These are phyloP conservation scores for Aphis gossypii DNA, from an alignment of 1,140 invertebrate genomes.

Conservation along the genomic window DNA sequence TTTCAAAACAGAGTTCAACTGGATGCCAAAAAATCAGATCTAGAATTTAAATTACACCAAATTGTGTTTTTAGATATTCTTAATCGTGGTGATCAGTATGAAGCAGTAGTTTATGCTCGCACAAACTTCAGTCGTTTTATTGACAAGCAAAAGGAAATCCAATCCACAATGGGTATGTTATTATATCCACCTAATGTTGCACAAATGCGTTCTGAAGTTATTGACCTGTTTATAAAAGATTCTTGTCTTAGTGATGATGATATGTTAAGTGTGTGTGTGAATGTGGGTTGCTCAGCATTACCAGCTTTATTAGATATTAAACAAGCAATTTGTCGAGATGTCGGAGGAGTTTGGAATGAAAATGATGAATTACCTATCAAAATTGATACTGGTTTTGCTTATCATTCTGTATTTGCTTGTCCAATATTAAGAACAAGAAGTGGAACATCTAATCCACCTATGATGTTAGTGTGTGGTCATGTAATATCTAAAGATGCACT, in stretches of 20 bases:
- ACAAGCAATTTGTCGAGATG: conserved; percentile 96
- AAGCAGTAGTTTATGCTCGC: conserved; percentile 88
- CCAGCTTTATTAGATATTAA: conserved; percentile 93
- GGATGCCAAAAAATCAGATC: conserved; percentile 74
- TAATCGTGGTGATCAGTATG: conserved; percentile 74
- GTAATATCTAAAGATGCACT: conserved; percentile 97
- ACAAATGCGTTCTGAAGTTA: conserved; percentile 79
- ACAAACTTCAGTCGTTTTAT: conserved; percentile 86
- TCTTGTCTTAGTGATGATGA: conserved; percentile 71
- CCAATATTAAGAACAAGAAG: conserved; percentile 98
- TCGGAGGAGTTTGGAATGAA: conserved; percentile 91
- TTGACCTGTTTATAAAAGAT: conserved; percentile 90
- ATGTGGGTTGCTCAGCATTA: conserved; percentile 90
- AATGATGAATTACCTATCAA: conserved; percentile 97
- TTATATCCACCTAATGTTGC: conserved; percentile 75
- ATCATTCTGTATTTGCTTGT: conserved; percentile 99
- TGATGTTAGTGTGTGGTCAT: conserved; percentile 96
- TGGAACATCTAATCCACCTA: conserved; percentile 95
- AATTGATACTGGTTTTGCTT: conserved; percentile 88
- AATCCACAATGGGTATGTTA: conserved; percentile 87
- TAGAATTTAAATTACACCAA: conserved; percentile 88
- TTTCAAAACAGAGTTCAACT: conserved; percentile 71
- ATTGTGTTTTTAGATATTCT: conserved; percentile 78
- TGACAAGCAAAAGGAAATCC: conserved; percentile 78
- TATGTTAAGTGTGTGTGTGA: conserved; percentile 72